Conservation (phyloP, 2,113 vertebrate genomes). For the Chamaetylas fuelleborni region DNA sequence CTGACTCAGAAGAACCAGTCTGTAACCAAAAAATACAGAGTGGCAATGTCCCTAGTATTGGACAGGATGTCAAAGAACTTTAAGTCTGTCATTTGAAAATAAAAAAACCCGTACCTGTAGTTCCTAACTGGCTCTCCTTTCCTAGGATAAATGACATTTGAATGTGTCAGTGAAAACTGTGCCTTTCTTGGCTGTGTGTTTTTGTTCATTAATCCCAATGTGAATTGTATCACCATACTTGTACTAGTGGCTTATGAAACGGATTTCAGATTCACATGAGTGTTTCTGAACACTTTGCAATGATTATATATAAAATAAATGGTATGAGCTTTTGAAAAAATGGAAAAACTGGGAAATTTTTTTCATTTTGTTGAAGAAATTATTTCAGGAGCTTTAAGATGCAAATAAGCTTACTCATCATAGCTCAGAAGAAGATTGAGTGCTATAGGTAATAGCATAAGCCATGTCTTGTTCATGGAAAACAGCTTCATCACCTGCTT, state of each 20-base stretch:
- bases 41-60: neutral
- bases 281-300: neutral
- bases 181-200: neutral
- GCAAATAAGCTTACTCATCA: neutral
- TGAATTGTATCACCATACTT: neutral
- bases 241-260: neutral
- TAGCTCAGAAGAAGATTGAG: neutral
- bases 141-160: neutral
- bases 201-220: neutral
- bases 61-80: neutral
- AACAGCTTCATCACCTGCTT: neutral
- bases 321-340: neutral
- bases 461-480: neutral
- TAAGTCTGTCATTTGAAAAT: neutral
- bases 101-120: neutral
- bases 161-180: neutral
- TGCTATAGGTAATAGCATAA: neutral
- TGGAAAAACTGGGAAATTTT: neutral
- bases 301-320: neutral
- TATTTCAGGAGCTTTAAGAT: neutral
- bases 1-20: neutral
- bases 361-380: neutral
- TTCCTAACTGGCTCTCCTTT: neutral
- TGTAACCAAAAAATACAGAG: neutral
- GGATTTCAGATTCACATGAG: neutral